These are phyloP conservation scores for Mayetiola destructor DNA, from an alignment of 2,888 invertebrate species.

Conservation along the genomic window DNA sequence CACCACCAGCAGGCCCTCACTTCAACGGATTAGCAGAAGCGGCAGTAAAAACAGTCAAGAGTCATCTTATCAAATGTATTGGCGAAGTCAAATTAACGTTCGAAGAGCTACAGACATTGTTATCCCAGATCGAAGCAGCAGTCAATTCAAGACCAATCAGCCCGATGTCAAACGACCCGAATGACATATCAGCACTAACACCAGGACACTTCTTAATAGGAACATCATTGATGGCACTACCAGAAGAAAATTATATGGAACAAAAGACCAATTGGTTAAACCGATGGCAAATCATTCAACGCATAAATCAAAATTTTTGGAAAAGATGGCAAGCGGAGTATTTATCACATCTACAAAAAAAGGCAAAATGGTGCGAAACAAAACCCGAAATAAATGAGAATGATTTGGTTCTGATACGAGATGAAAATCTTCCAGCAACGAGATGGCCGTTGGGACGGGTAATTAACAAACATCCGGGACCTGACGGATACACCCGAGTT, in stretches of 20 bases:
- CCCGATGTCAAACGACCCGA: slow-evolving; percentile 16
- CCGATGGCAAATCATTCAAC: slow-evolving; percentile 22
- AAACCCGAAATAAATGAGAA: background rate
- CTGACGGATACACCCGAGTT: background rate
- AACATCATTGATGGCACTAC: slow-evolving; percentile 12
- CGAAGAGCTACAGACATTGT: slow-evolving; percentile 22
- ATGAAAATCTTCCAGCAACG: background rate
- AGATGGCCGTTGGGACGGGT: background rate
- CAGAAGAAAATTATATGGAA: slow-evolving; percentile 21
- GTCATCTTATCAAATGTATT: slow-evolving; percentile 21
- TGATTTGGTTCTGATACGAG: background rate
- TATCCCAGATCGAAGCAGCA: slow-evolving; percentile 21
- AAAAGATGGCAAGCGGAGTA: slow-evolving; percentile 21
- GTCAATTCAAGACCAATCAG: slow-evolving; percentile 22
- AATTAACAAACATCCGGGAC: background rate
- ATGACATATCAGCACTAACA: background rate
- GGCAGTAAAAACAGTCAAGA: slow-evolving; percentile 23
- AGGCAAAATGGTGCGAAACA: background rate
- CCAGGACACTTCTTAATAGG: slow-evolving; percentile 14
- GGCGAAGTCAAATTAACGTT: slow-evolving; percentile 20
- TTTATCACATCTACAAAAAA: slow-evolving; percentile 19
- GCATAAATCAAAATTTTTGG: slow-evolving; percentile 22
- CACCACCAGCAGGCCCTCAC: slow-evolving; percentile 22
- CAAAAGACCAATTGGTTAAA: slow-evolving; percentile 15
- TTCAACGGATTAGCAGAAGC: slow-evolving; percentile 18